Conservation (phyloP, 2,888 invertebrate species). For the Sylvicola fuscatus region DNA sequence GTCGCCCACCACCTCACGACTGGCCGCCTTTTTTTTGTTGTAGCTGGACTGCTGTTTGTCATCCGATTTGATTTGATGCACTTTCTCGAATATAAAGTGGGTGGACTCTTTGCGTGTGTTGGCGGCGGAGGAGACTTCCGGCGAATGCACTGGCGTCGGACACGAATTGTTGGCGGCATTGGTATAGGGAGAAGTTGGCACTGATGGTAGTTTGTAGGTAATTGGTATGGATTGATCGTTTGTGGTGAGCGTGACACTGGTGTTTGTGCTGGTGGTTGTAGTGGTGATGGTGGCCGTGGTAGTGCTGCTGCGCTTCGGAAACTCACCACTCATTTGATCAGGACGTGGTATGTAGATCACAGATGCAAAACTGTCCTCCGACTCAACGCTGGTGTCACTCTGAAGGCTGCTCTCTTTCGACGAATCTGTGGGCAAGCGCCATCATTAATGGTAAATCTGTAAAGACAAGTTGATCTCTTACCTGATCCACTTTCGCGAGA, state of each 20-base stretch:
- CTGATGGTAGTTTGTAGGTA: conserved; percentile 33
- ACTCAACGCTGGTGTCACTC: conserved; percentile 85
- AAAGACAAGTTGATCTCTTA: not conserved
- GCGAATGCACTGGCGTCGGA: conserved; percentile 25
- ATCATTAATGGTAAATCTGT: too few relatives aligned
- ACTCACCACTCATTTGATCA: conserved; percentile 36
- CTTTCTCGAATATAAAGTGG: conserved; percentile 6
- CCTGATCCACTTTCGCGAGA: conserved; percentile 68
- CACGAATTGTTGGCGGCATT: conserved; percentile 24
- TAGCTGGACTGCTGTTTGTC: not conserved
- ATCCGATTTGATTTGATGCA: not conserved
- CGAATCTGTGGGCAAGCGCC: conserved; percentile 35
- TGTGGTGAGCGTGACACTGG: not conserved
- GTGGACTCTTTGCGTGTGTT: conserved; percentile 16
- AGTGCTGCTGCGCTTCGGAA: conserved; percentile 22
- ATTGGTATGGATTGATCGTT: not conserved
- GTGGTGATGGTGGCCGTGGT: conserved; percentile 14
- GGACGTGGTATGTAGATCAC: conserved; percentile 62
- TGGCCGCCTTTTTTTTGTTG: too few relatives aligned
- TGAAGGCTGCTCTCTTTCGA: conserved; percentile 79
- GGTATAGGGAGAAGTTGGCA: conserved; percentile 48
- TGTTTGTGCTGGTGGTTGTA: conserved; percentile 8
- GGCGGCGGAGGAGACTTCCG: conserved; percentile 16
- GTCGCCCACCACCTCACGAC: not conserved
- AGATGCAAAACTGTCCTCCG: conserved; percentile 83